phyloP scores from a whole-genome alignment of 2,888 invertebrate species.

The Apotomis turbidana region DNA sequence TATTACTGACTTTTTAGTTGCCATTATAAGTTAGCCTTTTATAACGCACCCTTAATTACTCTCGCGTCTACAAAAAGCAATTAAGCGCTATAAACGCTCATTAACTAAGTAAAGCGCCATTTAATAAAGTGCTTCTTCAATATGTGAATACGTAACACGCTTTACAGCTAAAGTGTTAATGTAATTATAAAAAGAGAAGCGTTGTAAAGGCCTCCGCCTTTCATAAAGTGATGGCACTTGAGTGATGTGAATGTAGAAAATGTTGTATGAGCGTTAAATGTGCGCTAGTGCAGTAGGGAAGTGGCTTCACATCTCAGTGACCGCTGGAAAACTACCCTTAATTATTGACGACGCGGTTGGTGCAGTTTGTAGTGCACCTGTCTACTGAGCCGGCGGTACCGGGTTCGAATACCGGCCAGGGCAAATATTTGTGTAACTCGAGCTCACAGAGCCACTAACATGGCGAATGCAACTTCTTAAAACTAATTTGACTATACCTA shows the following conservation, averaged over 20 bases:
- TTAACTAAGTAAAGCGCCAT: conserved; percentile 40
- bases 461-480: too few relatives aligned
- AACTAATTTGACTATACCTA: too few relatives aligned
- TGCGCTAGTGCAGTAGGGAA: conserved; percentile 54
- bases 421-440: too few relatives aligned
- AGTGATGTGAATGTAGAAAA: conserved; percentile 58
- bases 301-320: conserved; percentile 18
- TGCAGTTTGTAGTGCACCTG: too few relatives aligned
- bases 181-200: conserved; percentile 39
- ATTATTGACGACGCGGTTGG: background rate
- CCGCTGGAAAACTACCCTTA: background rate
- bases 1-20: conserved; percentile 8
- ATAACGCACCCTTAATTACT: conserved; percentile 35
- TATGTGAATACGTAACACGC: conserved; percentile 38
- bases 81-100: conserved; percentile 38
- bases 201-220: conserved; percentile 53
- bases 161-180: conserved; percentile 40
- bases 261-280: conserved; percentile 59
- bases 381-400: too few relatives aligned
- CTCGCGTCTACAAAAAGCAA: conserved; percentile 39
- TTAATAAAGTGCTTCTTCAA: conserved; percentile 40
- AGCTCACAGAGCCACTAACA: too few relatives aligned
- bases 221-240: conserved; percentile 66
- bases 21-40: conserved; percentile 31
- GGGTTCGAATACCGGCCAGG: too few relatives aligned